These are phyloP conservation scores for Parasteatoda lunata DNA, from an alignment of 2,888 invertebrate species.

Conservation along the genomic window DNA sequence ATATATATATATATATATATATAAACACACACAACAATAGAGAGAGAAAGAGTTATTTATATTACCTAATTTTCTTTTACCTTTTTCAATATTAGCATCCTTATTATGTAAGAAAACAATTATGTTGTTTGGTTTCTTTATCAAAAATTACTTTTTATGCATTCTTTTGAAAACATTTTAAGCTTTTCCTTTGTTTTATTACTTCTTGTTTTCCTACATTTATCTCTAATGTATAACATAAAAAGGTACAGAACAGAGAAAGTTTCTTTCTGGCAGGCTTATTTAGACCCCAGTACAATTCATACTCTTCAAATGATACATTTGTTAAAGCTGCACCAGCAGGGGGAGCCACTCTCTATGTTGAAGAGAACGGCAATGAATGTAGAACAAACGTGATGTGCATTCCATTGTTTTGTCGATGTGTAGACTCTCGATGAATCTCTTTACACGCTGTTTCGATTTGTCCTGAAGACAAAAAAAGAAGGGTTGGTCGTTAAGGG, in stretches of 20 bases:
- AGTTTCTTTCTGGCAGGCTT: constrained; percentile 11
- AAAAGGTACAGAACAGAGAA: neutral
- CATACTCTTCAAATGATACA: neutral
- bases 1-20: too few relatives aligned
- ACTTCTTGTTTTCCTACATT: neutral
- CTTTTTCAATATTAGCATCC: too few relatives aligned
- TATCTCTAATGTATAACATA: constrained; percentile 4
- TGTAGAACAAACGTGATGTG: constrained; percentile 36
- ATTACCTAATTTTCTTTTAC: too few relatives aligned
- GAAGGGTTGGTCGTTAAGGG: constrained; percentile 38
- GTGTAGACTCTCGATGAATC: constrained; percentile 32
- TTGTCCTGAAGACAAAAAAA: constrained; percentile 45
- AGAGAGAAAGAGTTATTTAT: too few relatives aligned
- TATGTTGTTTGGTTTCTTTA: too few relatives aligned
- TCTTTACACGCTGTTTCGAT: constrained; percentile 54
- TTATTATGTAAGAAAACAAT: too few relatives aligned
- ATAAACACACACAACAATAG: too few relatives aligned
- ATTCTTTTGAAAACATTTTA: neutral
- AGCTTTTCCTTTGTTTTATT: neutral
- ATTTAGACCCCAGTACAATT: constrained; percentile 39
- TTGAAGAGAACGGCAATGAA: constrained; percentile 27
- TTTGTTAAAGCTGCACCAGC: constrained; percentile 13
- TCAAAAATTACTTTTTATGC: too few relatives aligned
- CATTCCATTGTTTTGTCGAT: constrained; percentile 38
- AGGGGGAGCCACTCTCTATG: constrained; percentile 5